Evolutionary conservation across 2,888 invertebrate genomes (phyloP).

Genomic region (Euproctis similis): DNA sequence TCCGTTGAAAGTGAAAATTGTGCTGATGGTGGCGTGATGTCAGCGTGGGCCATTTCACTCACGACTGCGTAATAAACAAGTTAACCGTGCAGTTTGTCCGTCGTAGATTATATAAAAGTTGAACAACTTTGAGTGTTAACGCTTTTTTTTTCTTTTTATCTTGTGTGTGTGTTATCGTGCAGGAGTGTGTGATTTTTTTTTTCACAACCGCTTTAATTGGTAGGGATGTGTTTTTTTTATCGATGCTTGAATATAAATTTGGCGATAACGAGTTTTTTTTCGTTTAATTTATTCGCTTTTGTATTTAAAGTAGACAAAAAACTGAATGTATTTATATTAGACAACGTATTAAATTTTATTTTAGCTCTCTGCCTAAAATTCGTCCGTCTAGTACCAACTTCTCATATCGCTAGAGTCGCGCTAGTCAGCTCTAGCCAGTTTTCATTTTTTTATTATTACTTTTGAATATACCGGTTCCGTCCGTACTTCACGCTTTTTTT

Average conservation of each 20-base stretch:
- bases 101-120: slow-evolving; percentile 16
- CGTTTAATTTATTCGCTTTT: background rate
- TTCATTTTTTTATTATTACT: too few species aligned
- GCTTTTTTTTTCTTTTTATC: background rate
- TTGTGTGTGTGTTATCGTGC: background rate
- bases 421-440: too few species aligned
- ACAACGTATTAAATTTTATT: too few species aligned
- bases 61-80: slow-evolving; percentile 28
- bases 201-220: background rate
- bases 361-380: too few species aligned
- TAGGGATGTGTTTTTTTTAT: too few species aligned
- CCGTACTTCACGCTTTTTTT: too few species aligned
- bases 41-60: slow-evolving; percentile 34
- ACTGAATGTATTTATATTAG: too few species aligned
- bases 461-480: too few species aligned
- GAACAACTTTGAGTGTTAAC: slow-evolving; percentile 6
- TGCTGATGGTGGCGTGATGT: slow-evolving; percentile 42
- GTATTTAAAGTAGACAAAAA: too few species aligned
- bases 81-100: slow-evolving; percentile 12
- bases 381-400: too few species aligned
- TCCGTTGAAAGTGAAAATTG: slow-evolving; percentile 57
- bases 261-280: background rate
- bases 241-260: too few species aligned
- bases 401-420: too few species aligned
- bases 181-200: background rate